Conservation (phyloP, 2,797 vertebrate genomes). For the Phoxinus dragarum region DNA sequence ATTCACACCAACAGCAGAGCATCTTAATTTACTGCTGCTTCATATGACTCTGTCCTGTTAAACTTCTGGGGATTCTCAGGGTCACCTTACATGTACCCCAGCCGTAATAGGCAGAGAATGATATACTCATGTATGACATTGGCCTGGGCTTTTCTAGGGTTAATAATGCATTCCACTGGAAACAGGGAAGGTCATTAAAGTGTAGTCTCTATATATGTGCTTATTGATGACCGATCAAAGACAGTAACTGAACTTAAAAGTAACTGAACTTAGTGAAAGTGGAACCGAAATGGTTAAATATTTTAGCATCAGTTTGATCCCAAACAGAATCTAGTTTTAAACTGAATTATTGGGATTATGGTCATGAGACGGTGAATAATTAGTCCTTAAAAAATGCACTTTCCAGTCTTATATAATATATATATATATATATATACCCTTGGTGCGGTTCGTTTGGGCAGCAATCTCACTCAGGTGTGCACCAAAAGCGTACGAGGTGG, state of each 20-base stretch:
- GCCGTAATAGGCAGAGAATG: conserved; percentile 36
- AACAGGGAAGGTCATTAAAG: conserved; percentile 17
- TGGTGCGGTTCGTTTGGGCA: too few species aligned
- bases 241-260: neutral
- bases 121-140: conserved; percentile 43
- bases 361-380: neutral
- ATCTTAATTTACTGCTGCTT: conserved; percentile 61
- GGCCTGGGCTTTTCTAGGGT: conserved; percentile 17
- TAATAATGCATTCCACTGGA: conserved; percentile 23
- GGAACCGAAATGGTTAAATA: neutral
- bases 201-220: neutral
- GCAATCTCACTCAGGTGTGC: too few species aligned
- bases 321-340: neutral
- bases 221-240: conserved; percentile 7
- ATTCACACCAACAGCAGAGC: conserved; percentile 43
- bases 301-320: neutral
- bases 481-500: too few species aligned
- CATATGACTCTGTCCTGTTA: conserved; percentile 55
- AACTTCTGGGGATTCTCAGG: conserved; percentile 46
- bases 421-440: too few species aligned
- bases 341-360: neutral
- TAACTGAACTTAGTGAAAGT: neutral
- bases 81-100: conserved; percentile 48
- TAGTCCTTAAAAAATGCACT: neutral
- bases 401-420: neutral